phyloP scores from a whole-genome alignment of 2,113 vertebrate species.

The Crocuta crocuta region DNA sequence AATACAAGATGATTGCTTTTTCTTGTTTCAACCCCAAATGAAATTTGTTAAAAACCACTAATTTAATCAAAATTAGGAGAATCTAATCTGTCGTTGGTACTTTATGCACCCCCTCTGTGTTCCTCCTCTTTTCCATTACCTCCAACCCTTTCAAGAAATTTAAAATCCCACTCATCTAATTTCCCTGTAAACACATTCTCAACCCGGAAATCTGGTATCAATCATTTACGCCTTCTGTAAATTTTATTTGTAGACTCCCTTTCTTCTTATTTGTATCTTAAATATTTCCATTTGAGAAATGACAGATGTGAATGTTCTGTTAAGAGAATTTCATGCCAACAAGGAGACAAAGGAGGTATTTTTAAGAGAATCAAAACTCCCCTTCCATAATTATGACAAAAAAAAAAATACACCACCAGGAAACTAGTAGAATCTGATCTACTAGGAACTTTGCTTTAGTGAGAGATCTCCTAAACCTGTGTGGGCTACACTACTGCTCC shows the following conservation, averaged over 20 bases:
- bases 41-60: not conserved
- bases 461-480: not conserved
- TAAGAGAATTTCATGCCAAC: constrained; percentile 25
- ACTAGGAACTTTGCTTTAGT: not conserved
- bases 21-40: not conserved
- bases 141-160: not conserved
- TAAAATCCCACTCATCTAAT: not conserved
- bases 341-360: not conserved
- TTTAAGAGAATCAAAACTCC: not conserved
- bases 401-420: not conserved
- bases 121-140: not conserved
- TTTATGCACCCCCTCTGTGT: not conserved
- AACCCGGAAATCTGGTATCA: not conserved
- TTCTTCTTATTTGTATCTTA: constrained; percentile 15
- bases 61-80: not conserved
- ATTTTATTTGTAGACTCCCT: constrained; percentile 1
- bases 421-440: not conserved
- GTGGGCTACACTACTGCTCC: not conserved
- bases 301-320: constrained; percentile 1
- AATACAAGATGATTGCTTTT: not conserved
- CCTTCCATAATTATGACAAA: not conserved
- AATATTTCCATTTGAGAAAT: constrained; percentile 10
- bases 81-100: not conserved
- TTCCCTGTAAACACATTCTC: not conserved
- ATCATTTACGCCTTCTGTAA: not conserved